A percentile compares a stretch with the other conserved stretches of the same genome.
phyloP scores from a whole-genome alignment of 2,113 vertebrate genomes.

The Illadopsis cleaveri region DNA sequence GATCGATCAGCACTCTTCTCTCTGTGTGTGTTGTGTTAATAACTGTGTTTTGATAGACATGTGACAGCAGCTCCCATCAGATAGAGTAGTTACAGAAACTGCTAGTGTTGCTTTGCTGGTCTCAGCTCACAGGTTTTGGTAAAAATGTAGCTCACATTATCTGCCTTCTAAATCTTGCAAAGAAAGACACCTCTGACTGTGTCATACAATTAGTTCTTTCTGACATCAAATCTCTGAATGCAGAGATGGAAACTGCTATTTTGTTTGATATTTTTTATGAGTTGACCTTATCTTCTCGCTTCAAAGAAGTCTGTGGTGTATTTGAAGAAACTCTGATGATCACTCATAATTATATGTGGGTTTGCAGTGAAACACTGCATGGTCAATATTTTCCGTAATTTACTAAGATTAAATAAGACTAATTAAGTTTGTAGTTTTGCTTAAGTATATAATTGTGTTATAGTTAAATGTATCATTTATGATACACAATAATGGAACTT shows the following conservation, averaged over 20 bases:
- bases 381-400: background rate
- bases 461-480: background rate
- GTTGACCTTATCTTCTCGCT: background rate
- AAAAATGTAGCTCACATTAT: accelerated
- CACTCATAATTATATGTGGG: background rate
- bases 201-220: background rate
- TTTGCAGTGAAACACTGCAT: background rate
- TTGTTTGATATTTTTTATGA: background rate
- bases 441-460: background rate
- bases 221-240: background rate
- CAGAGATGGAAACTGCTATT: background rate
- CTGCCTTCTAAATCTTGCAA: background rate
- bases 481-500: background rate
- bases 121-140: background rate
- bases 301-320: background rate
- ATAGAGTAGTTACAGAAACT: background rate
- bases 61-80: background rate
- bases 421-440: background rate
- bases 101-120: background rate
- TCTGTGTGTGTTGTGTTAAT: background rate
- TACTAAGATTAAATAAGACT: background rate
- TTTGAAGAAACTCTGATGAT: background rate
- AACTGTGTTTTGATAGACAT: background rate
- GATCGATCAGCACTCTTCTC: background rate
- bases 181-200: background rate